phyloP scores from a whole-genome alignment of 2,113 vertebrate species.

The Platichthys flesus region DNA sequence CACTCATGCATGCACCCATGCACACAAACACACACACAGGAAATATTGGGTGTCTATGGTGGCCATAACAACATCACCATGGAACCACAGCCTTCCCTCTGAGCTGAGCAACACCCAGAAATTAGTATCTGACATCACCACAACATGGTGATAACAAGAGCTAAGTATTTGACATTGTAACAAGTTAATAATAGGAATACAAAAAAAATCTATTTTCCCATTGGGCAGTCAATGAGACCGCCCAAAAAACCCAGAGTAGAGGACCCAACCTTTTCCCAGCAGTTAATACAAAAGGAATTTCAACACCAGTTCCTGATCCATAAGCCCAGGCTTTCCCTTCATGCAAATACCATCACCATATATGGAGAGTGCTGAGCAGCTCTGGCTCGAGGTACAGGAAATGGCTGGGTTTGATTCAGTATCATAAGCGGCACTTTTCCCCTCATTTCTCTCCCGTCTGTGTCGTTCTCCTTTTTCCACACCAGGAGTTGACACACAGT shows the following conservation, averaged over 20 bases:
- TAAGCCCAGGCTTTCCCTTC: constrained; percentile 78
- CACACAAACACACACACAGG: not conserved
- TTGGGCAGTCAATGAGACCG: not conserved
- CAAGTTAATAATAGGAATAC: not conserved
- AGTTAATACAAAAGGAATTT: constrained; percentile 76
- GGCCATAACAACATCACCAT: constrained; percentile 70
- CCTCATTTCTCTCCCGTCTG: constrained; percentile 65
- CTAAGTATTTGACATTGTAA: not conserved
- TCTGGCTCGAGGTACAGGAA: constrained; percentile 80
- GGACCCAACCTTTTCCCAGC: constrained; percentile 58
- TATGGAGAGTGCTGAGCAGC: constrained; percentile 80
- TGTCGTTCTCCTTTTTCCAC: constrained; percentile 56
- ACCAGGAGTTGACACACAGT: constrained; percentile 55
- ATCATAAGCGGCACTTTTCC: constrained; percentile 78
- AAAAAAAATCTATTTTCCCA: not conserved
- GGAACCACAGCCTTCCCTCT: constrained; percentile 45
- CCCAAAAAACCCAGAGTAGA: constrained; percentile 31
- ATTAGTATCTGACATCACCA: constrained; percentile 13
- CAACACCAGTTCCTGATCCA: constrained; percentile 74
- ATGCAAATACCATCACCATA: constrained; percentile 89
- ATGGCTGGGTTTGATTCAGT: constrained; percentile 85
- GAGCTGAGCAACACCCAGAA: constrained; percentile 36
- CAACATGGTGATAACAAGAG: not conserved
- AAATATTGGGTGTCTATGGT: constrained; percentile 37
- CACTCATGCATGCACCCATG: not conserved